A percentile compares a stretch with the other conserved stretches of the same genome.
These are phyloP conservation scores for Euphydryas editha DNA, from an alignment of 2,888 invertebrate genomes.

Conservation along the genomic window DNA sequence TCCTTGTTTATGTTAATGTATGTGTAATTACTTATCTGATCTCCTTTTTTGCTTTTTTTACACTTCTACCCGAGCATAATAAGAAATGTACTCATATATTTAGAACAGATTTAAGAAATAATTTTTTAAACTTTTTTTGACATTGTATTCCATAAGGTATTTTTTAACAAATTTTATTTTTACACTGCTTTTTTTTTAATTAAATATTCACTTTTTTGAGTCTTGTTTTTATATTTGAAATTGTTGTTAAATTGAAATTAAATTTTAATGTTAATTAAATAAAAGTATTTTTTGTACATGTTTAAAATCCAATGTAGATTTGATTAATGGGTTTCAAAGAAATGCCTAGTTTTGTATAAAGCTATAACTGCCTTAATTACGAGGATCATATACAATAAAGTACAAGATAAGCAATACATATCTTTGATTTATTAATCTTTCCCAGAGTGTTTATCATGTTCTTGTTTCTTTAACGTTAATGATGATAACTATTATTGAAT, in stretches of 20 bases:
- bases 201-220: slow-evolving; percentile 5
- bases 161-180: slow-evolving; percentile 14
- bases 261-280: slow-evolving; percentile 2
- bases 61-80: background rate
- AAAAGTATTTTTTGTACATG: slow-evolving; percentile 25
- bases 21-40: slow-evolving; percentile 36
- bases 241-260: slow-evolving; percentile 21
- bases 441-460: background rate
- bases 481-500: no score
- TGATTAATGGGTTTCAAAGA: slow-evolving; percentile 26
- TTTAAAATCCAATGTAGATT: slow-evolving; percentile 14
- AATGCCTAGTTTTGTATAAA: slow-evolving; percentile 32
- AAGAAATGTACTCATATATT: background rate
- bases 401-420: slow-evolving; percentile 14
- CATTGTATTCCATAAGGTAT: slow-evolving; percentile 5
- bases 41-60: slow-evolving; percentile 33
- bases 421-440: background rate
- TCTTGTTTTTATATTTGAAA: slow-evolving; percentile 10
- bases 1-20: slow-evolving; percentile 36
- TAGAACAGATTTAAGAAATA: slow-evolving; percentile 8
- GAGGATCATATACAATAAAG: slow-evolving; percentile 30
- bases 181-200: background rate
- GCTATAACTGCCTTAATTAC: slow-evolving; percentile 34
- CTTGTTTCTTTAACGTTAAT: background rate
- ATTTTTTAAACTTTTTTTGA: background rate